A percentile compares a stretch with the other conserved stretches of the same genome.
Evolutionary conservation across 2,888 invertebrate genomes (phyloP).

Genomic region (Pterostichus niger): DNA sequence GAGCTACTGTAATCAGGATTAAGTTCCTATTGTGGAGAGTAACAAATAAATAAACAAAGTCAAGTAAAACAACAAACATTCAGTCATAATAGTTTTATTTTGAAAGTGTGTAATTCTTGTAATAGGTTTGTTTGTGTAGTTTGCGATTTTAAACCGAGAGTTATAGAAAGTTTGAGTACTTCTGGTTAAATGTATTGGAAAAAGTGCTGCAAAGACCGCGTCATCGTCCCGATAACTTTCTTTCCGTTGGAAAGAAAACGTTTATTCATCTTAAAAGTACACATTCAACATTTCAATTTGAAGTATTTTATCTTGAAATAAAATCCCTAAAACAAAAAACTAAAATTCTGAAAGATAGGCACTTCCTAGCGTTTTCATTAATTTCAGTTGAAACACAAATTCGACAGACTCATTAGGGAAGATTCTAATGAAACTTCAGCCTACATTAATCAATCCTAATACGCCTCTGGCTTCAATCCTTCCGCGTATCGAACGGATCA

Average conservation of each 20-base stretch:
- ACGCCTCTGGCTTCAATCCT: slow-evolving; percentile 18
- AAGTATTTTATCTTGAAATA: slow-evolving; percentile 8
- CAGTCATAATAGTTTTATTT: too few species aligned
- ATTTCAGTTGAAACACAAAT: slow-evolving; percentile 40
- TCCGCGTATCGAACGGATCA: slow-evolving; percentile 21
- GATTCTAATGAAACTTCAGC: slow-evolving; percentile 28
- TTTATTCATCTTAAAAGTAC: slow-evolving; percentile 42
- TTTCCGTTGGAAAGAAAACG: slow-evolving; percentile 15
- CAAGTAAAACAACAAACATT: too few species aligned
- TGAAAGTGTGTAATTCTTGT: neutral
- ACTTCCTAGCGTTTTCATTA: slow-evolving; percentile 45
- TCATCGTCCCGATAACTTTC: slow-evolving; percentile 15
- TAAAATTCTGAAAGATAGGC: slow-evolving; percentile 50
- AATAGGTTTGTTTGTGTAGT: neutral
- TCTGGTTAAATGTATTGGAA: slow-evolving; percentile 15
- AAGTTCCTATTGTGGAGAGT: too few species aligned
- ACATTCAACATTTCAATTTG: slow-evolving; percentile 41
- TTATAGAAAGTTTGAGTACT: slow-evolving; percentile 4
- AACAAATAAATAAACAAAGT: too few species aligned
- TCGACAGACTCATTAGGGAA: slow-evolving; percentile 54
- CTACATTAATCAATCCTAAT: slow-evolving; percentile 54
- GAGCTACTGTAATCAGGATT: too few species aligned
- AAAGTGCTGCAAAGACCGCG: neutral
- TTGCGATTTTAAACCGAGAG: neutral
- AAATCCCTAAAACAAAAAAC: neutral